phyloP scores from a whole-genome alignment of 2,888 invertebrate species.

The Bombyx huttoni region DNA sequence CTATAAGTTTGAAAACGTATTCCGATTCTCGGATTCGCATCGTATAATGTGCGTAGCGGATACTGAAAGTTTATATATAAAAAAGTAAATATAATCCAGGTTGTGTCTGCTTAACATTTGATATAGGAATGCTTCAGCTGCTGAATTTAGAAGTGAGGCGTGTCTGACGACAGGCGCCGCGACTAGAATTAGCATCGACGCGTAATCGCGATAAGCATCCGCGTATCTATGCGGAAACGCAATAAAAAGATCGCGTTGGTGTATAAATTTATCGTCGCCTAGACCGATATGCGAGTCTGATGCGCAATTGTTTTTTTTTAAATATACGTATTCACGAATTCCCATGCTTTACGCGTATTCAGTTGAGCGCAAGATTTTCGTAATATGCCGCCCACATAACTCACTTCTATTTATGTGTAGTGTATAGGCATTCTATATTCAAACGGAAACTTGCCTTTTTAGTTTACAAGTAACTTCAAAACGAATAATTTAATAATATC shows the following conservation, averaged over 20 bases:
- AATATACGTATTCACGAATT: constrained; percentile 40
- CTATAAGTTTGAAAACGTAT: neutral
- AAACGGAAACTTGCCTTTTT: constrained; percentile 41
- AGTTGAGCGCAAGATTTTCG: constrained; percentile 24
- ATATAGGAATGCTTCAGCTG: constrained; percentile 28
- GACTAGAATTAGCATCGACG: constrained; percentile 54
- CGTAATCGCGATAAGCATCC: constrained; percentile 44
- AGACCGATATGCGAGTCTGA: constrained; percentile 47
- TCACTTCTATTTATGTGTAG: constrained; percentile 48
- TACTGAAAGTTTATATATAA: neutral
- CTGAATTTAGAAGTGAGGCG: constrained; percentile 41
- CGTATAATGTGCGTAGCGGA: neutral
- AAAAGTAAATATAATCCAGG: constrained; percentile 7
- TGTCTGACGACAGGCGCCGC: constrained; percentile 53
- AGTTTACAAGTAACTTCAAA: constrained; percentile 26
- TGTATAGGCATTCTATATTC: constrained; percentile 30
- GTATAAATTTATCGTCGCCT: constrained; percentile 59
- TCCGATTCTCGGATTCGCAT: neutral
- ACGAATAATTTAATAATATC: constrained; percentile 46
- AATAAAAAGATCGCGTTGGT: constrained; percentile 57
- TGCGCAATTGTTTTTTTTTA: constrained; percentile 33
- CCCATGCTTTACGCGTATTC: neutral
- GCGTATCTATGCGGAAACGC: constrained; percentile 63
- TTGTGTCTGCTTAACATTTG: constrained; percentile 23
- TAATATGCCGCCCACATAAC: constrained; percentile 53